A percentile compares a stretch with the other conserved stretches of the same genome.
Evolutionary conservation across 1,140 invertebrate genomes (phyloP).

Genomic region (Aricia agestis): DNA sequence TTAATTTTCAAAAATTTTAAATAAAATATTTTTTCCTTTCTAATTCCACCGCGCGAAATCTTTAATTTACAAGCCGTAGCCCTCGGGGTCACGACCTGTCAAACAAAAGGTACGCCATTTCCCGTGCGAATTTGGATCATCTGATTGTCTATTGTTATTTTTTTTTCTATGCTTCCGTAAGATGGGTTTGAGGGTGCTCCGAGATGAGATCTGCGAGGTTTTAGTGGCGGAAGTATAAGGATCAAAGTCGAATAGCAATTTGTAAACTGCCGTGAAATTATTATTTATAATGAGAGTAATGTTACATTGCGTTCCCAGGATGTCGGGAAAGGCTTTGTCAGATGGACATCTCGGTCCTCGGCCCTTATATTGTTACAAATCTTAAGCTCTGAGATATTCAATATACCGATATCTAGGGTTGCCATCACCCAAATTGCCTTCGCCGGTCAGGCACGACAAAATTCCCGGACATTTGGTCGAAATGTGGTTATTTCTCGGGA

Average conservation of each 20-base stretch:
- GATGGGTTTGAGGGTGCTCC: slow-evolving; percentile 25
- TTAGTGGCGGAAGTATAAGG: slow-evolving; percentile 14
- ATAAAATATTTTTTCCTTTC: too few species aligned
- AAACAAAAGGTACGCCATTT: slow-evolving; percentile 41
- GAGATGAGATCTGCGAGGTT: slow-evolving; percentile 2
- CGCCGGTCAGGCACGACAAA: too few species aligned
- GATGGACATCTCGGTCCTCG: slow-evolving; percentile 20
- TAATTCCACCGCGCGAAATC: slow-evolving; percentile 8
- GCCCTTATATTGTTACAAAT: neutral
- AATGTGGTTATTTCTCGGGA: too few species aligned
- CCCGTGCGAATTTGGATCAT: slow-evolving; percentile 63
- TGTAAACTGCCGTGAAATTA: slow-evolving; percentile 7
- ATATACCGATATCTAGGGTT: too few species aligned
- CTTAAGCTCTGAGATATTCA: neutral
- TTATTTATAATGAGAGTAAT: slow-evolving; percentile 14
- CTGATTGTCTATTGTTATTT: slow-evolving; percentile 55
- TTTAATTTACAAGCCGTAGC: slow-evolving; percentile 29
- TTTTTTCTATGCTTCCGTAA: slow-evolving; percentile 37
- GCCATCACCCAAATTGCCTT: too few species aligned
- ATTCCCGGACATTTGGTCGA: too few species aligned
- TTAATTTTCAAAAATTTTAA: too few species aligned
- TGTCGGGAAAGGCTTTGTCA: slow-evolving; percentile 16
- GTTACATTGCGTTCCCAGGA: slow-evolving; percentile 20
- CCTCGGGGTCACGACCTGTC: slow-evolving; percentile 46
- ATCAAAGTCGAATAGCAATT: slow-evolving; percentile 10